Evolutionary conservation across 2,797 vertebrate species (phyloP).

Genomic region (Poecilia wingei): DNA sequence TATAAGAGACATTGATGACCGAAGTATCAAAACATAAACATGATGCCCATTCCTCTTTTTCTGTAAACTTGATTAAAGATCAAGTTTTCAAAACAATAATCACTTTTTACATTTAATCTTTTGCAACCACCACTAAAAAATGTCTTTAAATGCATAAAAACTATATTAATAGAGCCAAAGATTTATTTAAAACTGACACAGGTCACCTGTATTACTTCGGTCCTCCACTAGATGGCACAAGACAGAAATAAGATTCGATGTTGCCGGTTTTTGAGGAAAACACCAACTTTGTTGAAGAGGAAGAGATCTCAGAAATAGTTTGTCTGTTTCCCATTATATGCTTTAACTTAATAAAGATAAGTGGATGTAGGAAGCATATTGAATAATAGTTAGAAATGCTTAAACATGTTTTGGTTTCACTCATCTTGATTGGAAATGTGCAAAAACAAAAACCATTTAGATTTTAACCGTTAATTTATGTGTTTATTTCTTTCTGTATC

Average conservation of each 20-base stretch:
- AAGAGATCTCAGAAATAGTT: background rate
- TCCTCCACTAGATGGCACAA: background rate
- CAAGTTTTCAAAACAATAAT: background rate
- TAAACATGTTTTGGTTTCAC: background rate
- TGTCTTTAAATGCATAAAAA: background rate
- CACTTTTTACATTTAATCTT: background rate
- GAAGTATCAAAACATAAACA: background rate
- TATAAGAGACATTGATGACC: background rate
- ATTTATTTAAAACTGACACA: background rate
- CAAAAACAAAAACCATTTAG: background rate
- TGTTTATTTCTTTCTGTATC: background rate
- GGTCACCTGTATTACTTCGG: background rate
- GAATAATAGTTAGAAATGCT: background rate
- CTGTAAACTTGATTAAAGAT: background rate
- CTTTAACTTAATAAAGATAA: background rate
- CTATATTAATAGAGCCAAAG: background rate
- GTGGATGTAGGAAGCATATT: background rate
- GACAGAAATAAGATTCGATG: background rate
- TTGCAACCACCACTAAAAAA: background rate
- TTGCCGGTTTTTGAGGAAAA: background rate
- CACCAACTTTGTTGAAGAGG: background rate
- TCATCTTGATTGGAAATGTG: constrained; percentile 5
- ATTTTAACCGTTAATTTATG: too few species aligned
- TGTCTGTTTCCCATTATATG: background rate
- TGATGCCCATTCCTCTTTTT: background rate